phyloP scores from a whole-genome alignment of 1,140 invertebrate species.

The Brachionus rubens region DNA sequence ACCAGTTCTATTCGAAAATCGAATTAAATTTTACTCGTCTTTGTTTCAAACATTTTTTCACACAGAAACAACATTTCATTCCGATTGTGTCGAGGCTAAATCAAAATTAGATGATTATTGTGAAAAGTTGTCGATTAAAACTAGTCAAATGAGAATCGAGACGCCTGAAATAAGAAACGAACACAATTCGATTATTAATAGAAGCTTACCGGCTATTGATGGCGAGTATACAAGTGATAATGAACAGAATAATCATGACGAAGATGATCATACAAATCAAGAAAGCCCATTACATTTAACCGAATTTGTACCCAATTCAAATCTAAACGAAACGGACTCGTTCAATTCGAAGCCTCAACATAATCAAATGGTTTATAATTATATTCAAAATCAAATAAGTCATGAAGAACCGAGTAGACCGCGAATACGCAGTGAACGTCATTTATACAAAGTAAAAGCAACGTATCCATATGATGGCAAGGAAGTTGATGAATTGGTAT shows the following conservation, averaged over 20 bases:
- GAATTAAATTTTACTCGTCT: conserved; percentile 42
- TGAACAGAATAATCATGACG: background rate
- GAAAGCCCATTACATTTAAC: background rate
- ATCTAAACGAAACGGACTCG: background rate
- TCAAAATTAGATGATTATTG: conserved; percentile 32
- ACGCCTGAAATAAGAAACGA: background rate
- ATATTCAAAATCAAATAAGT: background rate
- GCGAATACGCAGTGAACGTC: background rate
- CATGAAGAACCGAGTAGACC: background rate
- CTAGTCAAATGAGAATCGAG: background rate
- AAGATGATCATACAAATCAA: background rate
- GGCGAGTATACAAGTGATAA: background rate
- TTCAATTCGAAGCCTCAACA: background rate
- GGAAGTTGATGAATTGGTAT: conserved; percentile 28
- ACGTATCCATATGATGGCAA: conserved; percentile 23
- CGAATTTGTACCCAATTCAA: background rate
- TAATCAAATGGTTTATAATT: background rate
- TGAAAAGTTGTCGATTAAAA: conserved; percentile 8
- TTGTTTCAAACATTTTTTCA: conserved; percentile 45
- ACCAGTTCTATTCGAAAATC: conserved; percentile 12
- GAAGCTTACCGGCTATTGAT: background rate
- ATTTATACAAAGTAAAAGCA: conserved; percentile 35
- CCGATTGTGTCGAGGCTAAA: conserved; percentile 32
- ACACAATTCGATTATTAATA: background rate
- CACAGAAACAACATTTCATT: conserved; percentile 46